phyloP scores from a whole-genome alignment of 1,140 invertebrate species.

The Platyscapa corneri region DNA sequence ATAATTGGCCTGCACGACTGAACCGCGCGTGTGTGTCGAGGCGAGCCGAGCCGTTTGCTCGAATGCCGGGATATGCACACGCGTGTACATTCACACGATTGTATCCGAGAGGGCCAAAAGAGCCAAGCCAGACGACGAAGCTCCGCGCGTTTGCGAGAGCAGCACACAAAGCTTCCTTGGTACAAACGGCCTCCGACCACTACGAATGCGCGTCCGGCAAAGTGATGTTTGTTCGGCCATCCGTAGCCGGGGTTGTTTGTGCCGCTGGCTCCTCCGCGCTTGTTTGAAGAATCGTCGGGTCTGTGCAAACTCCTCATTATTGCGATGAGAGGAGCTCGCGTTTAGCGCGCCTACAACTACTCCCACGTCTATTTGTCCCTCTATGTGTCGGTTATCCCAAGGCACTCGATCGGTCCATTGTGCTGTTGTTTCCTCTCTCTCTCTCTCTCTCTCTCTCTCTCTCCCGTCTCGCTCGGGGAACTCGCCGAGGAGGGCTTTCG shows the following conservation, averaged over 20 bases:
- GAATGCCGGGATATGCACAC: background rate
- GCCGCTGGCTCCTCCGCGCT: background rate
- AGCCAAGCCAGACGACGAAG: background rate
- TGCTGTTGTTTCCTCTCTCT: background rate
- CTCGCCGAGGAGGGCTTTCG: background rate
- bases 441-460: background rate
- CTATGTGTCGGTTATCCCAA: constrained; percentile 1
- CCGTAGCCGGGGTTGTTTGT: background rate
- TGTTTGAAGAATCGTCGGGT: constrained; percentile 8
- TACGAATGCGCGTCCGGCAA: background rate
- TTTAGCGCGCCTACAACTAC: background rate
- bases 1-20: background rate
- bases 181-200: background rate
- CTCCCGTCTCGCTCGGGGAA: background rate
- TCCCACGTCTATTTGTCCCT: background rate
- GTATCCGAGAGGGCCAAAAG: background rate
- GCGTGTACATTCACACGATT: background rate
- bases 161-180: background rate
- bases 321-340: background rate
- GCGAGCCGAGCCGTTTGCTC: background rate
- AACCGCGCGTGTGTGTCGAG: background rate
- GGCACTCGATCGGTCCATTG: constrained; percentile 7
- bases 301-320: constrained; percentile 24
- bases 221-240: constrained; percentile 18
- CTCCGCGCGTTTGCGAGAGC: background rate